Evolutionary conservation across 2,888 invertebrate species (phyloP).

Genomic region (Nymphalis polychloros): DNA sequence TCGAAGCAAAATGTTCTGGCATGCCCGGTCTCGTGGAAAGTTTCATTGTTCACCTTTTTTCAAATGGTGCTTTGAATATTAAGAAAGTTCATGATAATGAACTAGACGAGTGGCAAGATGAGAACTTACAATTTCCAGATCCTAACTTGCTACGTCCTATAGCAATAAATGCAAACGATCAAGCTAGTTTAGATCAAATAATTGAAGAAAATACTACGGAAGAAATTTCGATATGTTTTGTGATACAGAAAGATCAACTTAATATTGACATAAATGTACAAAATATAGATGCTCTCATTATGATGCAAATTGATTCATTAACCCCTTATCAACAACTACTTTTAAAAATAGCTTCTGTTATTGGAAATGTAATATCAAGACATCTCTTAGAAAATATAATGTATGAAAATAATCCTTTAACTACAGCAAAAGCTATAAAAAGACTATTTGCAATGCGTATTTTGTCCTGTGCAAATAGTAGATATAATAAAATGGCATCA

Average conservation of each 20-base stretch:
- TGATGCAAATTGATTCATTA: slow-evolving; percentile 81
- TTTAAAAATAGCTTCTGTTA: slow-evolving; percentile 82
- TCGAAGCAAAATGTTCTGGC: slow-evolving; percentile 71
- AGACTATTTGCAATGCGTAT: slow-evolving; percentile 79
- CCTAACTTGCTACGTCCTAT: slow-evolving; percentile 56
- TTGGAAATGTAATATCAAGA: slow-evolving; percentile 80
- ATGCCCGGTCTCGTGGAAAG: slow-evolving; percentile 79
- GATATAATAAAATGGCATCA: slow-evolving; percentile 44
- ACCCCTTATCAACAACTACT: slow-evolving; percentile 83
- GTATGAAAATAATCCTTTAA: slow-evolving; percentile 74
- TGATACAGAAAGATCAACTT: slow-evolving; percentile 62
- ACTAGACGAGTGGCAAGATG: slow-evolving; percentile 49
- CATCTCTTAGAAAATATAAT: slow-evolving; percentile 78
- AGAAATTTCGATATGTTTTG: slow-evolving; percentile 61
- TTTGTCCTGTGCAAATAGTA: slow-evolving; percentile 76
- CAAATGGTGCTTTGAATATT: slow-evolving; percentile 69
- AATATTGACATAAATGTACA: slow-evolving; percentile 65
- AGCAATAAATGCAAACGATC: slow-evolving; percentile 60
- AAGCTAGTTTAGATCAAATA: slow-evolving; percentile 54
- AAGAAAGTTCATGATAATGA: slow-evolving; percentile 55
- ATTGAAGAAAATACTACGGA: slow-evolving; percentile 52
- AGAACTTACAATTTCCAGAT: slow-evolving; percentile 68
- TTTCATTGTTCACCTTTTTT: slow-evolving; percentile 76
- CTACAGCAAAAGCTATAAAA: slow-evolving; percentile 78
- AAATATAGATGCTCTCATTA: slow-evolving; percentile 73